Base-by-base conservation (phyloP, 2,888 invertebrate genomes). In the Philereme transversata region DNA sequence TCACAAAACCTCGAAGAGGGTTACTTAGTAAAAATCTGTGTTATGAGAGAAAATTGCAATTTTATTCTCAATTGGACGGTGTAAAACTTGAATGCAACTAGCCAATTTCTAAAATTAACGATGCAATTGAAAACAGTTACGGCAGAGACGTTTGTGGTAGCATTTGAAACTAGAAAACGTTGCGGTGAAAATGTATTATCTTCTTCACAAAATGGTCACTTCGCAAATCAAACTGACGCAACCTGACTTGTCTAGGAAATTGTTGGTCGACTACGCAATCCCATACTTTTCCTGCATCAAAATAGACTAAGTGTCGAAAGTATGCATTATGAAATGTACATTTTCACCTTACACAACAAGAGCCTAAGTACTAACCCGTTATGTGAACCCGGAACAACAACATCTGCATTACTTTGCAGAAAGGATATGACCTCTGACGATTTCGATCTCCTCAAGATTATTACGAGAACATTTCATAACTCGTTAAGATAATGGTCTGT, bases 401-500 rank as follows among this genome's bases (percentile, higher is more conserved):
- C 51, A 40, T 66, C 61, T 48, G 43, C 59, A 51, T 43, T 38
- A 35, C 51, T 55, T 61, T 36, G 35, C 45, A 57, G 55, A 62
- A 44, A 69, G 51, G 40, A 50, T 44, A 38, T 58, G 50, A 62
- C 62, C 53, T 53, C 54, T 34, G 35, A 59, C 52, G 41, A 54
- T 58, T 58, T 60, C 50, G 51, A 62, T 66, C 58, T 58, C 52
- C 36, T 62, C 55, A 54, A 57, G 64, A 60, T 68, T 62, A 65
- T 64, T 56, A 48, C 64, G 46, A 57, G 41, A 60, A 60, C 53
- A 50, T 64, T 65, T 65, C 62, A 59, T 60, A 65, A 56, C 64
- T 64, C 59, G 64, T 67, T 65, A 64, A 64, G 61, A 57, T 69
- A 63, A 67, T 64, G 62, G 62, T 53, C 61, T 58, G 67, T 63